These are phyloP conservation scores for Sebastes umbrosus DNA, from an alignment of 2,797 vertebrate genomes.

Conservation along the genomic window DNA sequence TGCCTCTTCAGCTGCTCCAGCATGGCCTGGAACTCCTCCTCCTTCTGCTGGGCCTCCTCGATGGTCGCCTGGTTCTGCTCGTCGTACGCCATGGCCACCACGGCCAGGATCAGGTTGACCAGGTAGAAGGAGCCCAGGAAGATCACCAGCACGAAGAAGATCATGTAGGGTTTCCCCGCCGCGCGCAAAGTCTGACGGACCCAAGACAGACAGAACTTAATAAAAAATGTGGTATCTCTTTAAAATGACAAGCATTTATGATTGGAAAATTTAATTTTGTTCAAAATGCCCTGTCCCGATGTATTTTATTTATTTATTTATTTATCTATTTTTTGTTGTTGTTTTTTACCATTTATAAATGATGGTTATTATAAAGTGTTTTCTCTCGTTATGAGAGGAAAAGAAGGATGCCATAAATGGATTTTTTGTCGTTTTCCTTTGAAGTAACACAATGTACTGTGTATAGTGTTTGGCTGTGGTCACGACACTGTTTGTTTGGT, in stretches of 20 bases:
- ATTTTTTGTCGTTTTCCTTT: neutral
- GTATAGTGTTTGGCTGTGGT: neutral
- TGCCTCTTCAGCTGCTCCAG: slow-evolving; percentile 96
- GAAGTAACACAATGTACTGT: neutral
- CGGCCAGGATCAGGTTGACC: slow-evolving; percentile 96
- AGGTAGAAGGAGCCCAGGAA: slow-evolving; percentile 98
- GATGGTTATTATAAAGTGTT: too few relatives aligned
- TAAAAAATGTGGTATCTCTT: neutral
- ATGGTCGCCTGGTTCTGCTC: slow-evolving; percentile 97
- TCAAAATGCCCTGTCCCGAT: too few relatives aligned
- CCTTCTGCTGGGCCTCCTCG: slow-evolving; percentile 95
- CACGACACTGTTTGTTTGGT: neutral
- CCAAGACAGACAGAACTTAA: neutral
- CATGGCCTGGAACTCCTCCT: slow-evolving; percentile 98
- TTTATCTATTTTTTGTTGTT: too few relatives aligned
- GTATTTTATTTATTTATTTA: too few relatives aligned
- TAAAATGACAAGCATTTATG: too few relatives aligned
- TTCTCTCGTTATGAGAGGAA: neutral
- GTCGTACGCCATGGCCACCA: slow-evolving; percentile 98
- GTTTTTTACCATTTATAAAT: too few relatives aligned
- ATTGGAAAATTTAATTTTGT: too few relatives aligned
- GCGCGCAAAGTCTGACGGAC: slow-evolving; percentile 89
- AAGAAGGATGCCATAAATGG: neutral
- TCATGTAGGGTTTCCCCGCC: slow-evolving; percentile 97
- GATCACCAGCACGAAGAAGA: slow-evolving; percentile 98